Evolutionary conservation across 1,140 invertebrate genomes (phyloP).

Genomic region (Forficula auricularia): DNA sequence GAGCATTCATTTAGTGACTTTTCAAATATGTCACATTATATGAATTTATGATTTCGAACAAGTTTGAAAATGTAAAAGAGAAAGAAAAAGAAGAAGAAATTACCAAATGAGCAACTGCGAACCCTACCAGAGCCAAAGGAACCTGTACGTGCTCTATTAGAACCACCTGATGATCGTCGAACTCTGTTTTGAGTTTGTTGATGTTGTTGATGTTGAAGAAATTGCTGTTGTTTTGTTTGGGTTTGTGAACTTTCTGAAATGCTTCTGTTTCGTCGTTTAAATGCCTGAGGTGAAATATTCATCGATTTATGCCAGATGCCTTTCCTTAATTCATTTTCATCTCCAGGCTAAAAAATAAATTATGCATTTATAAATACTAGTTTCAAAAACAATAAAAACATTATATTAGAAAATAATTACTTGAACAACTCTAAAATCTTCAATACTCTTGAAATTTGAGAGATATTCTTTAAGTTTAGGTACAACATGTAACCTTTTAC

Average conservation of each 20-base stretch:
- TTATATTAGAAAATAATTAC: conserved; percentile 18
- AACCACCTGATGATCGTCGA: conserved; percentile 25
- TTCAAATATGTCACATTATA: too few relatives aligned
- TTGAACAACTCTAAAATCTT: conserved; percentile 79
- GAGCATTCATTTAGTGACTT: too few relatives aligned
- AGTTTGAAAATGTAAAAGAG: too few relatives aligned
- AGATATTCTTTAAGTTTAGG: conserved; percentile 62
- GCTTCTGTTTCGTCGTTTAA: conserved; percentile 36
- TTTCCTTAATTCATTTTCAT: conserved; percentile 16
- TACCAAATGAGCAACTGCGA: conserved; percentile 10
- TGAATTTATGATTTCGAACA: too few relatives aligned
- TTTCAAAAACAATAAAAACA: neutral
- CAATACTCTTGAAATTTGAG: conserved; percentile 78
- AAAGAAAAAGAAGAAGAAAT: too few relatives aligned
- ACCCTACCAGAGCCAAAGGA: conserved; percentile 26
- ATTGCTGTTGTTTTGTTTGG: conserved; percentile 15
- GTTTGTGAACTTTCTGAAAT: conserved; percentile 35
- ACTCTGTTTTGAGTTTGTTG: conserved; percentile 21
- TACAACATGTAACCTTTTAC: conserved; percentile 59
- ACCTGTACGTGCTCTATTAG: conserved; percentile 22
- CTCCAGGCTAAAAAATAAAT: conserved; percentile 6
- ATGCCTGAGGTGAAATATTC: conserved; percentile 21
- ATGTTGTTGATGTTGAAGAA: neutral
- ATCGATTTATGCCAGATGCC: conserved; percentile 23
- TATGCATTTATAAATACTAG: neutral